phyloP scores from a whole-genome alignment of 1,140 invertebrate genomes.

The Andrena cerasifolii region DNA sequence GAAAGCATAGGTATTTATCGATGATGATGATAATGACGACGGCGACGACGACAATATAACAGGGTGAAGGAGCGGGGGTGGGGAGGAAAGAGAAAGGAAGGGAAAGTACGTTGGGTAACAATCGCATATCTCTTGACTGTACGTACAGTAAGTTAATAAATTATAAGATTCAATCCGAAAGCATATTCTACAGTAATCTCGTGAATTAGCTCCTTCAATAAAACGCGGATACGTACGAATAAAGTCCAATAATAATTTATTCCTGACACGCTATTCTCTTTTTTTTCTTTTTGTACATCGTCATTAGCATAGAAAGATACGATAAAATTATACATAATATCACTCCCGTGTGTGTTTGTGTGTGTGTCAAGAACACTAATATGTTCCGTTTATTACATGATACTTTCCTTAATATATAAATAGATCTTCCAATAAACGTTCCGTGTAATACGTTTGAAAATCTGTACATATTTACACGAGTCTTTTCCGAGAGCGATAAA shows the following conservation, averaged over 20 bases:
- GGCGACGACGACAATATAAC: too few species aligned
- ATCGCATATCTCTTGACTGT: conserved; percentile 48
- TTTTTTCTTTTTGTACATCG: conserved; percentile 49
- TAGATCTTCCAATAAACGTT: conserved; percentile 59
- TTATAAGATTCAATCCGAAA: conserved; percentile 14
- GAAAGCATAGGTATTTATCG: not conserved
- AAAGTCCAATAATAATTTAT: conserved; percentile 67
- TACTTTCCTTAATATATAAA: conserved; percentile 59
- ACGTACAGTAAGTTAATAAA: conserved; percentile 11
- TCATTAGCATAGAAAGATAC: conserved; percentile 56
- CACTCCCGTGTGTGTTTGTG: conserved; percentile 22
- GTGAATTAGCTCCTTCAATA: conserved; percentile 44
- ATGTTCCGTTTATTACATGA: conserved; percentile 42
- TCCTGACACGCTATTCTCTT: conserved; percentile 52
- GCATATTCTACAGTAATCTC: conserved; percentile 7
- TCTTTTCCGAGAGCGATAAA: conserved; percentile 53
- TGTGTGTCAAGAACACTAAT: conserved; percentile 10
- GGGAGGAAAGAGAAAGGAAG: conserved; percentile 12
- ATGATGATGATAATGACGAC: not conserved
- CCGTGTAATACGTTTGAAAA: conserved; percentile 57
- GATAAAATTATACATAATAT: conserved; percentile 59
- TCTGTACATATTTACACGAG: conserved; percentile 75
- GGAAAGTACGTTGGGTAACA: conserved; percentile 64
- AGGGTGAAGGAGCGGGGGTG: too few species aligned
- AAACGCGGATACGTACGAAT: conserved; percentile 60